Evolutionary conservation across 1,140 invertebrate genomes (phyloP).

Genomic region (Megathymus violae): DNA sequence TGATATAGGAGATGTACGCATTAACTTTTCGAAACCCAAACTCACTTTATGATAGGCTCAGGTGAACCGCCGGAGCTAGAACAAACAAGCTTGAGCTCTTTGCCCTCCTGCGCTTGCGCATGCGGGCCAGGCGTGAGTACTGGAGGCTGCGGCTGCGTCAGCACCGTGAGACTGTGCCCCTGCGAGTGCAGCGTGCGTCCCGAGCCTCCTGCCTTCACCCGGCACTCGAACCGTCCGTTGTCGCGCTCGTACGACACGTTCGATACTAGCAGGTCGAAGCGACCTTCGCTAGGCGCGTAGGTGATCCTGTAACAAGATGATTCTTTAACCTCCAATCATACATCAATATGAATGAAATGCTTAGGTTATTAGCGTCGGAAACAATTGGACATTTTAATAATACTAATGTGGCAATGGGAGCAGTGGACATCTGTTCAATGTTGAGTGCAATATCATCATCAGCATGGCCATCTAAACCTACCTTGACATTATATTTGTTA

Average conservation of each 20-base stretch:
- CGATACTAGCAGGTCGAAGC: slow-evolving; percentile 94
- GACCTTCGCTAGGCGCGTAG: slow-evolving; percentile 90
- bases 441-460: too few species aligned
- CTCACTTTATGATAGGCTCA: slow-evolving; percentile 91
- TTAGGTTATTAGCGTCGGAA: too few species aligned
- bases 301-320: slow-evolving; percentile 85
- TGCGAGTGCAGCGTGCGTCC: slow-evolving; percentile 93
- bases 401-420: too few species aligned
- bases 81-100: slow-evolving; percentile 90
- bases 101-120: slow-evolving; percentile 91
- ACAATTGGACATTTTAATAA: too few species aligned
- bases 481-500: too few species aligned
- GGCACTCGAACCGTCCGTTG: slow-evolving; percentile 96
- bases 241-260: slow-evolving; percentile 95
- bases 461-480: too few species aligned
- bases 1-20: too few species aligned
- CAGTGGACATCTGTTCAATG: too few species aligned
- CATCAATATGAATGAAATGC: too few species aligned
- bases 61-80: slow-evolving; percentile 94
- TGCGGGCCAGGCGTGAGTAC: slow-evolving; percentile 88
- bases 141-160: slow-evolving; percentile 92
- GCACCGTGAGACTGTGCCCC: slow-evolving; percentile 92
- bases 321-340: too few species aligned
- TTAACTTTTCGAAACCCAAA: too few species aligned
- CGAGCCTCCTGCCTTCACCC: slow-evolving; percentile 92